Base-by-base conservation (phyloP, 1,140 invertebrate genomes). In the Bathynomus jamesi region DNA sequence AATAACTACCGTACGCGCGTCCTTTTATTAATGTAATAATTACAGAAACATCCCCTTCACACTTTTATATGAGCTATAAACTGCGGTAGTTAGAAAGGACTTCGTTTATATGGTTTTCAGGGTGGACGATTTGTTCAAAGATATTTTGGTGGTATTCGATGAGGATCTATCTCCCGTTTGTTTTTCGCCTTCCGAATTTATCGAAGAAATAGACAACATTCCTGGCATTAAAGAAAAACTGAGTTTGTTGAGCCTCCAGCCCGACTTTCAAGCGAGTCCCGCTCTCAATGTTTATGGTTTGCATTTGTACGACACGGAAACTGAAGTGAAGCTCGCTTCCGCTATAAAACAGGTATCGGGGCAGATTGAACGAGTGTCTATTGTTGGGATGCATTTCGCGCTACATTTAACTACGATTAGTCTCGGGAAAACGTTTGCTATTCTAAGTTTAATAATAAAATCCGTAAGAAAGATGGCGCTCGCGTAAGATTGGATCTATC, bases 321-420 rank as follows among this genome's bases (percentile, higher is more conserved):
- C 91, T 67, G 89, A 90, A 4, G 90, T 91, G 78, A 83, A 89
- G 69, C 91, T 92, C 76, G 85, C 89, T 61, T 85, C 87, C 27
- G 88, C 87, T 13, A 86, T 90, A 76, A 86, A 88, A 80, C 86
- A 87, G 84, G 89, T 89, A 79, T 74, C n/a, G n/a, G n/a, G n/a
- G n/a, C n/a, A n/a, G 78, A 75, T n/a, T 21, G 29, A 29, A 65
- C n/a, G 65, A 7, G 29, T 63, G 62, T 28, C n/a, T 67, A 24
- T n/a, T n/a, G n/a, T n/a, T n/a, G n/a, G n/a, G n/a, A n/a, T n/a
- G n/a, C n/a, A n/a, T n/a, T n/a, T n/a, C n/a, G n/a, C n/a, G n/a
- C n/a, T n/a, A n/a, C n/a, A n/a, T n/a, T n/a, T n/a, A n/a, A n/a
- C n/a, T n/a, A n/a, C n/a, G n/a, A n/a, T n/a, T n/a, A n/a, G n/a